Base-by-base conservation (phyloP, 1,140 invertebrate species). In the Ostrea edulis region DNA sequence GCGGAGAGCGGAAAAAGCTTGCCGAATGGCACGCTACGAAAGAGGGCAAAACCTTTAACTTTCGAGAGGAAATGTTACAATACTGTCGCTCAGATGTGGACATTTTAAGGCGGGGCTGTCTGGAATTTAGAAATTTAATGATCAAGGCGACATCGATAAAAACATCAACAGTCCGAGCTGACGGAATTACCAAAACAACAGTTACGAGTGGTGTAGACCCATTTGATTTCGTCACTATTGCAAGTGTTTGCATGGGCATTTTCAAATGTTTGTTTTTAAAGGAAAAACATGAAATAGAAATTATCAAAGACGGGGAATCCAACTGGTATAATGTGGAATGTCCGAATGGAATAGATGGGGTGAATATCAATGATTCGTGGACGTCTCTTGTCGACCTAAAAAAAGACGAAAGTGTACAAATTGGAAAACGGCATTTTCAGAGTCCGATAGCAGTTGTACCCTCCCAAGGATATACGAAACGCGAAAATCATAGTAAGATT, bases 41-140 rank as follows among this genome's bases (percentile, higher is more conserved):
- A 58, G 35, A 71, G n/a, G 52, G 25, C 12, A 55, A 82, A 83
- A 71, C 44, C 0, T 90, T 90, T 82, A 53, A 89, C 55, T 89
- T 90, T 77, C 22, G 58, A 55, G 22, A 58, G 5, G 88, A 90
- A 65, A 84, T 87, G 44, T 52, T 54, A 25, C 83, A 14, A 20
- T 54, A 71, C 65, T 88, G 87, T 54, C 29, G 87, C n/a, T 65
- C 82, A n/a, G 89, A 89, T 44, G 89, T 89, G 11, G 89, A 89
- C 22, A 89, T 89, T 11, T 71, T 89, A 58, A 35, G 82, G 12
- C 54, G 71, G 8, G 82, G 51, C 0, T 84, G 82, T 82, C 17
- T 90, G 8, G 25, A 85, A 44, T 90, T 90, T 86, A 17, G 86
- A 68, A 65, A 87, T 8, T 44, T 90, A 14, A 51, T 90, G 62